A percentile compares a stretch with the other conserved stretches of the same genome.
These are phyloP conservation scores for Heterodera filipjevi DNA, from an alignment of 2,888 invertebrate genomes.

Conservation along the genomic window DNA sequence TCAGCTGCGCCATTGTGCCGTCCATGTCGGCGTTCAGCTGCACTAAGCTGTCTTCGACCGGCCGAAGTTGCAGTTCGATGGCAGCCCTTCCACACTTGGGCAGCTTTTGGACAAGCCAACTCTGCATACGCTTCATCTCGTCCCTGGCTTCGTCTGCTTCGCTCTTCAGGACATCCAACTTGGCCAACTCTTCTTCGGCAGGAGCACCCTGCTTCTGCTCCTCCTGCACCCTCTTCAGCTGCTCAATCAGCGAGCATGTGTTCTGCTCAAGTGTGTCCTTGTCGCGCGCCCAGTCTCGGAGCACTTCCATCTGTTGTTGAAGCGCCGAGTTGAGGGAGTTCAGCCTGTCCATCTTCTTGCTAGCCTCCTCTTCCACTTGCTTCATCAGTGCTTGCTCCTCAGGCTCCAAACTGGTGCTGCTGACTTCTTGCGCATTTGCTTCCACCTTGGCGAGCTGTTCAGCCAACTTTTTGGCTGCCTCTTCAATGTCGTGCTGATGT, in stretches of 20 bases:
- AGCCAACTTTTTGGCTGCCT: not conserved
- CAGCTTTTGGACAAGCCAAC: not conserved
- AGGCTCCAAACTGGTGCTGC: not conserved
- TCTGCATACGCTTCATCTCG: not conserved
- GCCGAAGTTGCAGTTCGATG: not conserved
- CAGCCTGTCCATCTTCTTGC: not conserved
- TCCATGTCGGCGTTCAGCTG: conserved; percentile 3
- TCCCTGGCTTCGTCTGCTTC: not conserved
- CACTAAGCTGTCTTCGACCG: not conserved
- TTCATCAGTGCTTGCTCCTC: conserved; percentile 5
- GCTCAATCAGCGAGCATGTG: not conserved
- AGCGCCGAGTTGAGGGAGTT: not conserved
- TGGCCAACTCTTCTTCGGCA: conserved; percentile 1
- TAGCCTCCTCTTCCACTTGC: not conserved
- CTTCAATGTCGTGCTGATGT: not conserved
- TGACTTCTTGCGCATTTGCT: not conserved
- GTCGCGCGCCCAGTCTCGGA: not conserved
- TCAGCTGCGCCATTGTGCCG: conserved; percentile 4
- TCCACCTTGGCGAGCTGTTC: conserved; percentile 10
- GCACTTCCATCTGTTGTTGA: not conserved
- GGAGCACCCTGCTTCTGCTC: not conserved
- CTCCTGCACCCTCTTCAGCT: not conserved
- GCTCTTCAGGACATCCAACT: conserved; percentile 1
- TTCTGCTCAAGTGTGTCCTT: not conserved
- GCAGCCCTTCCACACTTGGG: not conserved